Evolutionary conservation across 2,888 invertebrate genomes (phyloP).

Genomic region (Matsumyia berberina): DNA sequence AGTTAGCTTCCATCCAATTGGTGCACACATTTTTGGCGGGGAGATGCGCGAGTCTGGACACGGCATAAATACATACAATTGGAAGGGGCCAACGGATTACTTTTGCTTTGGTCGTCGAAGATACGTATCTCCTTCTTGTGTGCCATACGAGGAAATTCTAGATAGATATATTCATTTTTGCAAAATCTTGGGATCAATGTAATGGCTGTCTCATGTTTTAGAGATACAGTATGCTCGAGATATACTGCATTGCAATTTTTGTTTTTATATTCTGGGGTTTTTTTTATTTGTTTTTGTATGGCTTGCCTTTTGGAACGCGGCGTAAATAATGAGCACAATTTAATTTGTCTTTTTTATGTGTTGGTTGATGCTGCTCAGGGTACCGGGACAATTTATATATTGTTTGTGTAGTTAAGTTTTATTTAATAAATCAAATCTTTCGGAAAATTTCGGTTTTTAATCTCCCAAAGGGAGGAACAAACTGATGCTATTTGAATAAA

Average conservation of each 20-base stretch:
- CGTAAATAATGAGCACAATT: constrained; percentile 63
- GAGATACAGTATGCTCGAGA: constrained; percentile 21
- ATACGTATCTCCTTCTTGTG: not conserved
- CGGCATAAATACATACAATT: not conserved
- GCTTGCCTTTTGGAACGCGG: constrained; percentile 44
- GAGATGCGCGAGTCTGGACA: not conserved
- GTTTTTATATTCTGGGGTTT: constrained; percentile 23
- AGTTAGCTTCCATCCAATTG: constrained; percentile 48
- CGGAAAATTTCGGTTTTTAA: constrained; percentile 4
- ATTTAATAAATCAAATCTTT: constrained; percentile 11
- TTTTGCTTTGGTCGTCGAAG: constrained; percentile 11
- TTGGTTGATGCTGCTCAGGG: not conserved
- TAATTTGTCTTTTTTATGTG: constrained; percentile 47
- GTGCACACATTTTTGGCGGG: constrained; percentile 1
- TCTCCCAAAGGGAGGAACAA: not conserved
- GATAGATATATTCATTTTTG: not conserved
- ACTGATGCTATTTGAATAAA: not conserved
- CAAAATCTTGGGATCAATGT: constrained; percentile 19
- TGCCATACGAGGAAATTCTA: not conserved
- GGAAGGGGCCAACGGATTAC: constrained; percentile 10
- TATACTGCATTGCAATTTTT: constrained; percentile 7
- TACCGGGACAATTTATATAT: constrained; percentile 1
- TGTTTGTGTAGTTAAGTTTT: constrained; percentile 4
- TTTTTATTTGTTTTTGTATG: constrained; percentile 45
- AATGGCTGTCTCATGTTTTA: constrained; percentile 9